Evolutionary conservation across 2,888 invertebrate genomes (phyloP), one percentile per base, ranked within the genome.

Genomic region (Altica lythri): DNA sequence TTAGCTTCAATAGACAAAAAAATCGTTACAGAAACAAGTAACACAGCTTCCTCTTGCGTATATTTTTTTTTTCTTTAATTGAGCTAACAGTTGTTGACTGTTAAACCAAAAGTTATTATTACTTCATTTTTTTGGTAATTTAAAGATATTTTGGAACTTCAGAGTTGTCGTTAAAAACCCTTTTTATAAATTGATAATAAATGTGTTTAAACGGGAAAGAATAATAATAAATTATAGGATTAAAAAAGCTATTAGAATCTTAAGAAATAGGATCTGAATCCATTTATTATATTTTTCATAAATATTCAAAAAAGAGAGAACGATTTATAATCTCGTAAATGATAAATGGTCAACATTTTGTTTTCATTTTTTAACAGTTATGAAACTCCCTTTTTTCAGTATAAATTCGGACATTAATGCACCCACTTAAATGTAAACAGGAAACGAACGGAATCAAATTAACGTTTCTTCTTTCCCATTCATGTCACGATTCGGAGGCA

Each of bases 371-470:
- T 27, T 27, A 27, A 27, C 6, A 27, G 27, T 27, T 27, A 27
- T 27, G 9, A 27, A n/a, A 19, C 22, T 8, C 2, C 9, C 27
- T 8, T 27, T 27, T n/a, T 27, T 27, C n/a, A n/a, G 6, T 27
- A 2, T 6, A 27, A 2, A n/a, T 8, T 27, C n/a, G 27, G 27
- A 27, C 27, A 27, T 27, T 27, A 34, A 34, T 34, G 34, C 34
- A 34, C 34, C 34, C 37, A 37, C 37, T 18, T 18, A 8, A 37
- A 37, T n/a, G 37, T 37, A 37, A 37, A 37, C 37, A 37, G 18
- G 14, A 37, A 17, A 34, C 5, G 34, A 13, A 34, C 12, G 9
- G 27, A 37, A 37, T 37, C 18, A 37, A 37, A 37, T 37, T 37
- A 37, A 27, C 27, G n/a, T 27, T 27, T n/a, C 22, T n/a, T 8